Evolutionary conservation across 2,888 invertebrate species (phyloP).

Genomic region (Callinectes sapidus): DNA sequence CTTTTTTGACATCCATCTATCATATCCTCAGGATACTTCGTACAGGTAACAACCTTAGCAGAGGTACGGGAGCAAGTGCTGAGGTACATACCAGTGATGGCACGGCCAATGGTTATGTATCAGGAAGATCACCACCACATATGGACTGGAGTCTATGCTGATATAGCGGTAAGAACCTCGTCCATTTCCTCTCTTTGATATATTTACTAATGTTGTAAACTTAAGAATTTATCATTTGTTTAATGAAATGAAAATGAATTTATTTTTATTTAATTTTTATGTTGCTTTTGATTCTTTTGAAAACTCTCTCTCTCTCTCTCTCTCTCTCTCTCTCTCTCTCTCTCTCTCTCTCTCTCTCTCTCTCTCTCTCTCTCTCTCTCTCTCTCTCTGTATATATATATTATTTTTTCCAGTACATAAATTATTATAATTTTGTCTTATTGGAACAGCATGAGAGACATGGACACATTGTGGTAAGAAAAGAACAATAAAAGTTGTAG

Average conservation of each 20-base stretch:
- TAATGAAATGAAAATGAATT: neutral
- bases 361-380: slow-evolving; percentile 8
- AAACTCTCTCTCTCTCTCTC: neutral
- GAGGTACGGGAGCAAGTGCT: slow-evolving; percentile 98
- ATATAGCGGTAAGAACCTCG: slow-evolving; percentile 84
- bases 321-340: slow-evolving; percentile 30
- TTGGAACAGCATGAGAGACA: slow-evolving; percentile 47
- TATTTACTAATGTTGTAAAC: neutral
- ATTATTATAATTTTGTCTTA: slow-evolving; percentile 34
- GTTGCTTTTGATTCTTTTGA: neutral
- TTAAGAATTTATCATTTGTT: neutral
- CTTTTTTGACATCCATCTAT: neutral
- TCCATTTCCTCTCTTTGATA: neutral
- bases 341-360: slow-evolving; percentile 15
- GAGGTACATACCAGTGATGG: slow-evolving; percentile 97
- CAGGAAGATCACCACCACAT: slow-evolving; percentile 90
- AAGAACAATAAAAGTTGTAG: neutral
- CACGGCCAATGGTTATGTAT: slow-evolving; percentile 93
- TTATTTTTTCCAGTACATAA: neutral
- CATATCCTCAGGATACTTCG: slow-evolving; percentile 87
- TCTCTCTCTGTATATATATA: neutral
- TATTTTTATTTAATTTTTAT: neutral
- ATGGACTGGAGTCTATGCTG: slow-evolving; percentile 98
- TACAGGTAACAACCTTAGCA: slow-evolving; percentile 95
- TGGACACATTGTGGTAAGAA: slow-evolving; percentile 46